These are phyloP conservation scores for Daubentonia madagascariensis DNA, from an alignment of 2,113 vertebrate species.

Conservation along the genomic window DNA sequence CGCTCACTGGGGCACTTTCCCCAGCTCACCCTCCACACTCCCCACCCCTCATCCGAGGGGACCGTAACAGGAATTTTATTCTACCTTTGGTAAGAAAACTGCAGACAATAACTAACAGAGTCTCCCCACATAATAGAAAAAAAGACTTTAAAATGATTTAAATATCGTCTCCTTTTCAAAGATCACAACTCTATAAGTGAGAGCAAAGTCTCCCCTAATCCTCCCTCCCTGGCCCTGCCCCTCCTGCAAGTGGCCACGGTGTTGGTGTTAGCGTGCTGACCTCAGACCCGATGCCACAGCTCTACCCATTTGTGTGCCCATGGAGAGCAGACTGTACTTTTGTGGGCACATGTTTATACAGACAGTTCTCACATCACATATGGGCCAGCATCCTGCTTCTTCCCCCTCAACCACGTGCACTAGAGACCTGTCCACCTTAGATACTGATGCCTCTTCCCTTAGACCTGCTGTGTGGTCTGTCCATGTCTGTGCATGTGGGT, in stretches of 20 bases:
- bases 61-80: not conserved
- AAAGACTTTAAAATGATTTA: not conserved
- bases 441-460: not conserved
- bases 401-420: not conserved
- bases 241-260: not conserved
- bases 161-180: not conserved
- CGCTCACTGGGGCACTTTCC: not conserved
- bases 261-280: fast-evolving
- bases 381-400: not conserved
- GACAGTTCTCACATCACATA: not conserved
- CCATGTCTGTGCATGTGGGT: not conserved
- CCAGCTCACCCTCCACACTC: not conserved
- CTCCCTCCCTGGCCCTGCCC: not conserved
- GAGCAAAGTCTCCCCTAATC: not conserved
- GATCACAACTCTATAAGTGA: not conserved
- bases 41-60: not conserved
- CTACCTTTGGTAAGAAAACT: not conserved
- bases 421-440: not conserved
- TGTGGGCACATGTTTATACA: no score
- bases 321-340: not conserved
- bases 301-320: no score
- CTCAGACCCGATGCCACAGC: not conserved
- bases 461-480: not conserved
- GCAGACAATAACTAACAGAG: not conserved
- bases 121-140: not conserved